phyloP scores from a whole-genome alignment of 2,888 invertebrate species.

The Nymphalis urticae region DNA sequence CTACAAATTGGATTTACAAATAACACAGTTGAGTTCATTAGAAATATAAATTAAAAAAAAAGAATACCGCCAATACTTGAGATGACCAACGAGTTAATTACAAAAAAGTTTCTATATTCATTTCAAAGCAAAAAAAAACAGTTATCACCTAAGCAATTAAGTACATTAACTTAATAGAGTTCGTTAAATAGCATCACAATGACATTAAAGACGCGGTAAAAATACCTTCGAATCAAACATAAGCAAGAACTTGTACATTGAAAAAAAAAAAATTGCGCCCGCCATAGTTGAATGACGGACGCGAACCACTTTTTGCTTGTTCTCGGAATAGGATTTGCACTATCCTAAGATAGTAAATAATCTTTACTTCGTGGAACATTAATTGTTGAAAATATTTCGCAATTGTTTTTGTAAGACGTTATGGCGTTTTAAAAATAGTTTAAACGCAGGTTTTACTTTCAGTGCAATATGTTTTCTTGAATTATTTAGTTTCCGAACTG shows the following conservation, averaged over 20 bases:
- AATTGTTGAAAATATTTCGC: constrained; percentile 17
- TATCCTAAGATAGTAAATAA: constrained; percentile 26
- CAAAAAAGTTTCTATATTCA: constrained; percentile 15
- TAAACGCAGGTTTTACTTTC: no score
- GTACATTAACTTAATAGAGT: constrained; percentile 24
- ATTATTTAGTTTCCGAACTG: no score
- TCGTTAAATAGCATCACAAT: constrained; percentile 24
- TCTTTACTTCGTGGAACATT: constrained; percentile 20
- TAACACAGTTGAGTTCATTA: no score
- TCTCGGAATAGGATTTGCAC: constrained; percentile 16
- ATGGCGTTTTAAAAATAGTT: no score
- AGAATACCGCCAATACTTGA: background rate
- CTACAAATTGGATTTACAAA: no score
- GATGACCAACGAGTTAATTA: constrained; percentile 3
- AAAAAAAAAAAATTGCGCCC: constrained; percentile 15
- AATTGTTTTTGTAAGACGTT: background rate
- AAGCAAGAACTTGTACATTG: constrained; percentile 5
- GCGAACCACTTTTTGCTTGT: constrained; percentile 16
- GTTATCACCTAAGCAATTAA: constrained; percentile 25
- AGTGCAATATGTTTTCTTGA: no score
- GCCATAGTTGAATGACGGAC: constrained; percentile 15
- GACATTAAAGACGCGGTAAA: constrained; percentile 24
- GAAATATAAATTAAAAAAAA: background rate
- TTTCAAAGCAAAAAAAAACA: constrained; percentile 16
- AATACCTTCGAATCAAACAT: constrained; percentile 16